phyloP scores from a whole-genome alignment of 2,113 vertebrate genomes.

The Oryzias celebensis region DNA sequence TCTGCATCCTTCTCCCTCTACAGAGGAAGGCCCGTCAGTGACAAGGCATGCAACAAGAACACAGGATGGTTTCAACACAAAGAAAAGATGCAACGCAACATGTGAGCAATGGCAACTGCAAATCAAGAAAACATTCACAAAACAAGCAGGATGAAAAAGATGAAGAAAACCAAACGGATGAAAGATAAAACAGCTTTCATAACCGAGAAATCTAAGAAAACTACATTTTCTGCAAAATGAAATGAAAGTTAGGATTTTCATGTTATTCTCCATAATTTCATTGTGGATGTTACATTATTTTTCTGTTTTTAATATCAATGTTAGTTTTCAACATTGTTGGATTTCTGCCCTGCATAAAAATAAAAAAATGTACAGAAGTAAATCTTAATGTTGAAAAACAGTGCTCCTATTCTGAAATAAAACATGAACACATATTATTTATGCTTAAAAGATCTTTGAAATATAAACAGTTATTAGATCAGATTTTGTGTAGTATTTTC shows the following conservation, averaged over 20 bases:
- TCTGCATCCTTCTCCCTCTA: constrained; percentile 86
- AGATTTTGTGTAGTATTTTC: too few species aligned
- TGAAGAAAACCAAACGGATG: background rate
- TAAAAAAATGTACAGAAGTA: too few species aligned
- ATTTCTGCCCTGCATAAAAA: too few species aligned
- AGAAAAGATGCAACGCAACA: constrained; percentile 10
- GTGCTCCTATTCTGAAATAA: too few species aligned
- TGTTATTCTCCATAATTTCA: too few species aligned
- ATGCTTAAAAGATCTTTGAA: too few species aligned
- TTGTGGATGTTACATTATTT: too few species aligned
- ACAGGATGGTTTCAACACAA: constrained; percentile 65
- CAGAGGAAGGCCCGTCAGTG: constrained; percentile 68
- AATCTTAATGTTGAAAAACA: too few species aligned
- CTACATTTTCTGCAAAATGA: too few species aligned
- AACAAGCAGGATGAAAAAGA: background rate
- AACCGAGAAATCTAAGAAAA: background rate
- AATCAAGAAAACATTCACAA: accelerated
- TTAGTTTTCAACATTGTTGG: background rate
- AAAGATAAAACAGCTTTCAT: background rate
- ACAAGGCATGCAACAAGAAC: constrained; percentile 67
- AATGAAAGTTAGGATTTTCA: too few species aligned
- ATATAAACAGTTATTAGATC: too few species aligned
- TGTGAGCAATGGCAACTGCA: background rate
- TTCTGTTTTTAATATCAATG: background rate
- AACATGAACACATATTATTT: too few species aligned